Conservation (phyloP, 2,113 vertebrate species). For the Poeciliopsis prolifica region DNA sequence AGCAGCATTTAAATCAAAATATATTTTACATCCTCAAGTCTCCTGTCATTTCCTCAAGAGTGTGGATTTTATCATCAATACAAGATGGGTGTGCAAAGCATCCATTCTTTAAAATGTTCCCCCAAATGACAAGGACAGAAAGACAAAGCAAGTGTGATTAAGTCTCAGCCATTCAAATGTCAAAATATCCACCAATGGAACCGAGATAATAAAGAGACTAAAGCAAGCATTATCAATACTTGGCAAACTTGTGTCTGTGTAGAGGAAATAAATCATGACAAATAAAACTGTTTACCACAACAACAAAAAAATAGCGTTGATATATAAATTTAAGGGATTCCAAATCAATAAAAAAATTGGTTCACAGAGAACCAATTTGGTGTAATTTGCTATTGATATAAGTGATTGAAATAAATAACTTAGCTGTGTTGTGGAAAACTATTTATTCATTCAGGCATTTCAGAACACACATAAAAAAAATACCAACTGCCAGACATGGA, state of each 20-base stretch:
- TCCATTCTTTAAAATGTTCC: constrained; percentile 41
- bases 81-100: constrained; percentile 8
- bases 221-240: constrained; percentile 24
- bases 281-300: constrained; percentile 36
- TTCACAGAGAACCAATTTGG: constrained; percentile 55
- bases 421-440: constrained; percentile 68
- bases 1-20: constrained; percentile 9
- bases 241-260: neutral
- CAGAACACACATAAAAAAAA: constrained; percentile 15
- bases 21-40: constrained; percentile 18
- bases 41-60: neutral
- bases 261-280: constrained; percentile 6
- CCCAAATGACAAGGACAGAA: constrained; percentile 11
- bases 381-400: constrained; percentile 72
- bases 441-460: constrained; percentile 47
- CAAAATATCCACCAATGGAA: constrained; percentile 26
- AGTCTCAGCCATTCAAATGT: constrained; percentile 27
- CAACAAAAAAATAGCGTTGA: constrained; percentile 26
- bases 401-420: constrained; percentile 73
- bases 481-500: too few relatives aligned
- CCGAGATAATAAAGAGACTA: constrained; percentile 6
- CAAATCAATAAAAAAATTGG: constrained; percentile 61
- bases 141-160: constrained; percentile 20
- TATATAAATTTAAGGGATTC: constrained; percentile 49
- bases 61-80: constrained; percentile 9